Evolutionary conservation across 2,888 invertebrate species (phyloP).

Genomic region (Meandrusa payeni): DNA sequence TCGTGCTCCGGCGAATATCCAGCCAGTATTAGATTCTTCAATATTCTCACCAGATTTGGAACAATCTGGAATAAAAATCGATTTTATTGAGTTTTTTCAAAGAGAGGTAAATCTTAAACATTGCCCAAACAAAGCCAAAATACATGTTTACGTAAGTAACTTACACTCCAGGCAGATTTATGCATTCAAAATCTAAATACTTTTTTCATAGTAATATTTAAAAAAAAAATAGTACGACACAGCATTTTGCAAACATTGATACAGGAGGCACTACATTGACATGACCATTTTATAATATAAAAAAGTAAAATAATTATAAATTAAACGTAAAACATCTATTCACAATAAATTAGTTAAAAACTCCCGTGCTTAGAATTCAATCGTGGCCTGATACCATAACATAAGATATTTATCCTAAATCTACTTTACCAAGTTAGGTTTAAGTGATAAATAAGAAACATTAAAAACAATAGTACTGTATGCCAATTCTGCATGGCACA

Average conservation of each 20-base stretch:
- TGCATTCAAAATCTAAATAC: constrained; percentile 14
- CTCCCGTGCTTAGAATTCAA: constrained; percentile 14
- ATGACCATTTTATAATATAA: constrained; percentile 6
- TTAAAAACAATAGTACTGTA: not conserved
- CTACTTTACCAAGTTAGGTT: not conserved
- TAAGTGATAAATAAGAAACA: not conserved
- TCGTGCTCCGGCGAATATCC: constrained; percentile 99
- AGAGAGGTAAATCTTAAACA: constrained; percentile 32
- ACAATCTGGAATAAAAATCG: constrained; percentile 90
- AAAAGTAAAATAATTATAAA: not conserved
- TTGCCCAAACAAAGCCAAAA: constrained; percentile 20
- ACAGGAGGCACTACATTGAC: constrained; percentile 3
- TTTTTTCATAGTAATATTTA: not conserved
- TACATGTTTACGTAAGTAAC: constrained; percentile 5
- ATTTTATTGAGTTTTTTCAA: constrained; percentile 11
- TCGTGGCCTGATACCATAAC: constrained; percentile 4
- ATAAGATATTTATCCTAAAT: too few species aligned
- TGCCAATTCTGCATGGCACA: not conserved
- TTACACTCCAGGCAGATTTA: constrained; percentile 16
- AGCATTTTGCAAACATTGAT: constrained; percentile 5
- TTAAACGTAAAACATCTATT: constrained; percentile 1
- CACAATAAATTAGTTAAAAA: constrained; percentile 8
- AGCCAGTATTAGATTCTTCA: constrained; percentile 98
- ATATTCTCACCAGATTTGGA: constrained; percentile 97
- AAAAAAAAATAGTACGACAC: not conserved